Evolutionary conservation across 2,888 invertebrate species (phyloP).

Genomic region (Dexiosoma caninum): DNA sequence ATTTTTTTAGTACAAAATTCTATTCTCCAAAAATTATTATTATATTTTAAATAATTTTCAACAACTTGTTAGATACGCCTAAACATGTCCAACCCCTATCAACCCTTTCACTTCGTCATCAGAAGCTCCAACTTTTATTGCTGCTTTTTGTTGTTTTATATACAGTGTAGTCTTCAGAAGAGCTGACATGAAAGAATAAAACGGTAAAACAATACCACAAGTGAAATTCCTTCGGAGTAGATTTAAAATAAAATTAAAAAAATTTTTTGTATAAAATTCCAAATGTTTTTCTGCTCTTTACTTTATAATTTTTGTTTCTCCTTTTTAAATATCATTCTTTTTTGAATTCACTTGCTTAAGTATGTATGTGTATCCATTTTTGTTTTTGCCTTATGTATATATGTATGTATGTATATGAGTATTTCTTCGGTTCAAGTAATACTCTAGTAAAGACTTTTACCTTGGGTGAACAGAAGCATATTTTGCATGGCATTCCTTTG

Average conservation of each 20-base stretch:
- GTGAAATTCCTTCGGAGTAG: conserved; percentile 60
- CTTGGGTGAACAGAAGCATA: conserved; percentile 52
- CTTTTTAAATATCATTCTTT: conserved; percentile 4
- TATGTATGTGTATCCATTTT: neutral
- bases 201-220: conserved; percentile 55
- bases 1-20: conserved; percentile 50
- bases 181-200: neutral
- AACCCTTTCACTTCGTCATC: conserved; percentile 9
- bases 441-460: conserved; percentile 35
- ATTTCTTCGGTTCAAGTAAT: conserved; percentile 2
- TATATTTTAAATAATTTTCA: conserved; percentile 57
- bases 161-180: neutral
- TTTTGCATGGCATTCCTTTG: conserved; percentile 57
- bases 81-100: conserved; percentile 48
- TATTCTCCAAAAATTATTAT: conserved; percentile 60
- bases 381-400: neutral
- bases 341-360: too few relatives aligned
- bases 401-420: neutral
- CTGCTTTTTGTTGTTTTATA: too few relatives aligned
- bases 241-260: conserved; percentile 47
- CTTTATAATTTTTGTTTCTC: too few relatives aligned
- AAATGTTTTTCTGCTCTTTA: conserved; percentile 40
- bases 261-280: too few relatives aligned
- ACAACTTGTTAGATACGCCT: conserved; percentile 57
- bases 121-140: neutral